phyloP scores from a whole-genome alignment of 2,113 vertebrate genomes.

The Pluvialis apricaria region DNA sequence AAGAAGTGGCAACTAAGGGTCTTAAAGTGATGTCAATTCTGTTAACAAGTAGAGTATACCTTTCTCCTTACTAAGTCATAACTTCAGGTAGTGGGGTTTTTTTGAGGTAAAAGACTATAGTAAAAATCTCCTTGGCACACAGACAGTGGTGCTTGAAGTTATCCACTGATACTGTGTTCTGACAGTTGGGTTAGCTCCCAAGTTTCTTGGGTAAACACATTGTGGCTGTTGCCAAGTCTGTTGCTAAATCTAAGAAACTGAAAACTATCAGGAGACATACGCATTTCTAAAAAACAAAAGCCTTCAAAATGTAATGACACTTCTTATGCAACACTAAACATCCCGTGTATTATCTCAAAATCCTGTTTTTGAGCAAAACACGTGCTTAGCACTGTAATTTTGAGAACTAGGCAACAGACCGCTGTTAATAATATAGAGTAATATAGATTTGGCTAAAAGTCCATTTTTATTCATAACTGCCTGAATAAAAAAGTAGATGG shows the following conservation, averaged over 20 bases:
- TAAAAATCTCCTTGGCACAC: not conserved
- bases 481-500: not conserved
- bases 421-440: not conserved
- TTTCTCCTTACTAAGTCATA: not conserved
- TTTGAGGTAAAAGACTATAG: not conserved
- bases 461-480: not conserved
- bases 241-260: not conserved
- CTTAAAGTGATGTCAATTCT: not conserved
- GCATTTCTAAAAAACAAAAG: not conserved
- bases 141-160: not conserved
- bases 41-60: not conserved
- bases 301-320: not conserved
- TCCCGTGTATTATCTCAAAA: not conserved
- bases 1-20: not conserved
- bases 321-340: not conserved
- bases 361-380: not conserved
- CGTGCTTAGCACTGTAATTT: not conserved
- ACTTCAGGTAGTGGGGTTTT: not conserved
- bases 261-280: not conserved
- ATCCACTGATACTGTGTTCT: not conserved
- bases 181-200: not conserved
- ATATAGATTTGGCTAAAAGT: not conserved
- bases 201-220: not conserved
- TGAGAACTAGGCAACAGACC: not conserved
- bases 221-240: not conserved